Evolutionary conservation across 2,888 invertebrate genomes (phyloP), one percentile per base, ranked within the genome.

Genomic region (Anaspis maculata): DNA sequence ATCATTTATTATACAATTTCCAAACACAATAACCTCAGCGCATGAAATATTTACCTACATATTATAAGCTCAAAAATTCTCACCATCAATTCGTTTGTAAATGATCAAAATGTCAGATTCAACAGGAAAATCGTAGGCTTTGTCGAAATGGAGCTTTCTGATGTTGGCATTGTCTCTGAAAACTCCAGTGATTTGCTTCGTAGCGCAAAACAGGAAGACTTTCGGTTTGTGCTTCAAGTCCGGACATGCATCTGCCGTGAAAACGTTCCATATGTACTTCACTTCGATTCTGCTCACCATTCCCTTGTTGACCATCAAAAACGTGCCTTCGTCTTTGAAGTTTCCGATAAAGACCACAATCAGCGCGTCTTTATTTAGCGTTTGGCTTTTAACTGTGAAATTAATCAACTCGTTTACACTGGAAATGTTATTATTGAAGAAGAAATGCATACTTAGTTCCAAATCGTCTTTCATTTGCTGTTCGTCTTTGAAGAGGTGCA

Each of bases 151-250:
- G 19, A n/a, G 19, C 9, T 6, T 5, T 19, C 5, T 19, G 9
- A 19, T 19, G 19, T 19, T 9, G 9, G 19, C 19, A 9, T 9
- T 19, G 9, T n/a, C n/a, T n/a, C n/a, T 19, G 9, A 19, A 19
- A 19, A 19, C 19, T 9, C 19, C 9, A 19, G 5, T 6, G 9
- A 9, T 19, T 9, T 6, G 9, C 19, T 19, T 9, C 24, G 46
- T 47, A 46, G 58, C 61, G 37, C 54, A 51, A 42, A 61, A 60
- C 13, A 62, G 48, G 33, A 61, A 61, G 25, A 61, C 52, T 51
- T 61, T 62, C 2, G 62, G 61, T 43, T 59, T 61, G 15, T 56
- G 46, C 27, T 49, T 56, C 32, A 61, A 37, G 13, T 41, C 34
- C 1, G 44, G 44, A 32, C 57, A 58, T n/a, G 51, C 45, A 4